phyloP scores from a whole-genome alignment of 2,888 invertebrate species.

The Ophion costatus region DNA sequence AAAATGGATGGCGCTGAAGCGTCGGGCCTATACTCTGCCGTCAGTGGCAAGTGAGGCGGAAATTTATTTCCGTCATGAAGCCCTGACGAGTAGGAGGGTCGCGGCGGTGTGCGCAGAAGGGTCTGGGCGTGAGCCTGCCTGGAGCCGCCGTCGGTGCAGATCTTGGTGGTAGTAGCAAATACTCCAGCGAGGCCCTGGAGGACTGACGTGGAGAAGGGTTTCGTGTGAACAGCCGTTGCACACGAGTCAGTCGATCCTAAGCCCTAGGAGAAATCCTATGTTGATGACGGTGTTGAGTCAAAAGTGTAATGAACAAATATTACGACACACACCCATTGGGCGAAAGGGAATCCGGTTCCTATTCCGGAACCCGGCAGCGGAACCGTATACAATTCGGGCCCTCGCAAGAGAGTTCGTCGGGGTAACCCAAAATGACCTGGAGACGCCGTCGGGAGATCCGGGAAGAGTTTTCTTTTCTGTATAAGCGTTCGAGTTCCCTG shows the following conservation, averaged over 20 bases:
- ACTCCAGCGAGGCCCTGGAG: background rate
- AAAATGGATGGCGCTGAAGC: constrained; percentile 42
- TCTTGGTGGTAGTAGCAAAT: no score
- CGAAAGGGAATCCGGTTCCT: constrained; percentile 84
- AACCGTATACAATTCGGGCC: no score
- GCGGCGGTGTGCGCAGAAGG: no score
- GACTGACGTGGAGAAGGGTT: background rate
- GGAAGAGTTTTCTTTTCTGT: no score
- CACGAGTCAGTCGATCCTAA: constrained; percentile 86
- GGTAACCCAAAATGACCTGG: no score
- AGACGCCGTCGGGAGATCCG: no score
- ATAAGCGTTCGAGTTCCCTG: constrained; percentile 81
- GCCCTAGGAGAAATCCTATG: constrained; percentile 75
- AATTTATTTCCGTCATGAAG: constrained; percentile 57
- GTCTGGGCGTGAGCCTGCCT: no score
- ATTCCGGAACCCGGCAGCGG: constrained; percentile 87
- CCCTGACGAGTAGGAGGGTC: no score
- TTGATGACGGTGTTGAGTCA: constrained; percentile 79
- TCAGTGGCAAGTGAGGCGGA: constrained; percentile 66
- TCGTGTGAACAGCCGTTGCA: constrained; percentile 85
- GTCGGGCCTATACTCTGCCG: constrained; percentile 38
- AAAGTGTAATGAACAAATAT: constrained; percentile 65
- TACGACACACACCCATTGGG: constrained; percentile 81
- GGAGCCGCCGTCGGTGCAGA: no score
- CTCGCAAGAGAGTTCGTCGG: constrained; percentile 82